Conservation (phyloP, 2,888 invertebrate species). For the Volucella inanis region DNA sequence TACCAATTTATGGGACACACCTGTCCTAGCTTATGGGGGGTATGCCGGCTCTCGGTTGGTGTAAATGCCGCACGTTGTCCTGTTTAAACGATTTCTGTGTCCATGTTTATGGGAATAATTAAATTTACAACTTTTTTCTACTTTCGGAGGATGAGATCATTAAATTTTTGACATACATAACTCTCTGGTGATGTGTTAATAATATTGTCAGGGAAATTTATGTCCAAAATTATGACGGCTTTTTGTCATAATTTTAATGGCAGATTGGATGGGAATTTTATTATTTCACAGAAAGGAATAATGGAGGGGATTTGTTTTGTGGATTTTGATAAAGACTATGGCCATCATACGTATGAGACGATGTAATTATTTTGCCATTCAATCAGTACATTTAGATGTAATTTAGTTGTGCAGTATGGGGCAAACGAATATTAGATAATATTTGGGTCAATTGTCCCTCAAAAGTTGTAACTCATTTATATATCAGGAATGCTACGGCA, state of each 20-base stretch:
- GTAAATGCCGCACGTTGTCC: neutral
- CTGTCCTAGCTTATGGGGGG: neutral
- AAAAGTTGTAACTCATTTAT: no score
- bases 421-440: no score
- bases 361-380: no score
- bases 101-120: slow-evolving; percentile 33
- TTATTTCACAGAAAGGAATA: slow-evolving; percentile 17
- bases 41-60: neutral
- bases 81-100: neutral
- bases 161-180: slow-evolving; percentile 29
- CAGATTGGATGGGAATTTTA: slow-evolving; percentile 25
- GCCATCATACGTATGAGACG: no score
- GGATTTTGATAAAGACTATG: no score
- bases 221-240: slow-evolving; percentile 17
- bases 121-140: slow-evolving; percentile 26
- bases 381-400: no score
- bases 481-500: no score
- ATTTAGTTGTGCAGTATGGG: no score
- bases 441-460: no score
- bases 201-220: slow-evolving; percentile 38
- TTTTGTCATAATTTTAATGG: slow-evolving; percentile 41
- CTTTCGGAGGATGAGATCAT: slow-evolving; percentile 10
- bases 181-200: slow-evolving; percentile 14
- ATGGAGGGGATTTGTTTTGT: neutral
- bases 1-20: slow-evolving; percentile 34